Base-by-base conservation (phyloP, 2,888 invertebrate species). In the Uropetala carovei region DNA sequence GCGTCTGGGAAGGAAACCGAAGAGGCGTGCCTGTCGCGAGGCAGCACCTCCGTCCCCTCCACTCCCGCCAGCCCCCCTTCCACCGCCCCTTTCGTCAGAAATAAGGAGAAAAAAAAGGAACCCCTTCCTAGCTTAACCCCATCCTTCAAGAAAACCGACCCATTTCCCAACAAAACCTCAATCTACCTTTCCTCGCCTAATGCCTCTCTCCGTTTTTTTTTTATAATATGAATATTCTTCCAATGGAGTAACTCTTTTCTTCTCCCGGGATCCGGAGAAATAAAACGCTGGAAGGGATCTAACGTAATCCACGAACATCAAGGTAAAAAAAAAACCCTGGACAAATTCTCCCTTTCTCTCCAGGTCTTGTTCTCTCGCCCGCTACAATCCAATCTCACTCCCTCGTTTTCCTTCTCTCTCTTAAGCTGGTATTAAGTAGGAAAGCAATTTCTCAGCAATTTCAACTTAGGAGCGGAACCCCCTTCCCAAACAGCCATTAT, bases 131-230 rank as follows among this genome's bases (percentile, higher is more conserved):
- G 56, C n/a, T 89, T 68, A 89, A 64, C 89, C 86, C 30, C 43
- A 16, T 30, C 43, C 13, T 58, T 58, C 58, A 13, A 27, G 30
- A 86, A 89, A 89, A 86, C 64, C 89, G 58, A 89, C 89, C 89
- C 43, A 64, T 64, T 89, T 89, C 89, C 89, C 89, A 75, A n/a
- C 89, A 10, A 89, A 89, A 89, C 68, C 68, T 64, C 68, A 89
- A 89, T 64, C 43, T 64, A 89, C 57, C 56, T 68, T 60, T 89
- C 43, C 64, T 43, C 27, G 56, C 30, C 75, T 27, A 64, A 64
- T 64, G 7, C 75, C 22, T 22, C 13, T 27, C 8, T n/a, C n/a
- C n/a, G n/a, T n/a, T n/a, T n/a, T 16, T 18, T 75, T 14, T 27
- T 75, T 75, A 27, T 75, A 27, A 13, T 75, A 75, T 75, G 13